These are phyloP conservation scores for Cynopterus sphinx DNA, from an alignment of 2,797 vertebrate species.

Conservation along the genomic window DNA sequence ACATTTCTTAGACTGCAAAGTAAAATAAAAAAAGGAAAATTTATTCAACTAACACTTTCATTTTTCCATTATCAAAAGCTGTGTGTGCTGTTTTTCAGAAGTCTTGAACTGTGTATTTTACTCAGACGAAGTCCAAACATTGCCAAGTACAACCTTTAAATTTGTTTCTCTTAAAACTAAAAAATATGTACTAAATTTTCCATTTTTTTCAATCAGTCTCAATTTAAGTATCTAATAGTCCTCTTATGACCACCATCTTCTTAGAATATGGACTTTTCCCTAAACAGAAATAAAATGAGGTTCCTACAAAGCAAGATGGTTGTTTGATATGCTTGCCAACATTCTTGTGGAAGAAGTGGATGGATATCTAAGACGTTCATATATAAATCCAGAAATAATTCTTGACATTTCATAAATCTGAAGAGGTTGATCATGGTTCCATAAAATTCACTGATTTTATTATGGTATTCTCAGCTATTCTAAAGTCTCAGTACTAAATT, in stretches of 20 bases:
- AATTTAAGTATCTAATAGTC: background rate
- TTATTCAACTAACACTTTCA: background rate
- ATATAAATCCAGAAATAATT: conserved; percentile 54
- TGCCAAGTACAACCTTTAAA: background rate
- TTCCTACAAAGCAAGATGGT: background rate
- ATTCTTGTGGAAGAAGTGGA: background rate
- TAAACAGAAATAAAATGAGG: conserved; percentile 28
- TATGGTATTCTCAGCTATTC: background rate
- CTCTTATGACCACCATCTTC: background rate
- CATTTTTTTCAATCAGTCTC: background rate
- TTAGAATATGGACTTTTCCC: background rate
- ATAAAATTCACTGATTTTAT: conserved; percentile 22
- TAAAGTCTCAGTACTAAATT: background rate
- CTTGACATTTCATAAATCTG: conserved; percentile 35
- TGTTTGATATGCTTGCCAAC: background rate
- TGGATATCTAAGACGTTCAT: background rate
- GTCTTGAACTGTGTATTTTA: background rate
- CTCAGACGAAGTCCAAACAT: conserved; percentile 10
- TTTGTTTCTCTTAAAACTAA: conserved; percentile 23
- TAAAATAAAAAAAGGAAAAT: background rate
- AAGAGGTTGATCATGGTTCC: background rate
- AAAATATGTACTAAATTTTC: background rate
- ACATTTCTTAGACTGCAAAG: background rate
- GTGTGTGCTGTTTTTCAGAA: background rate
- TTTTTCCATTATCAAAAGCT: background rate